These are phyloP conservation scores for Sminthopsis crassicaudata DNA, from an alignment of 2,113 vertebrate species.

Conservation along the genomic window DNA sequence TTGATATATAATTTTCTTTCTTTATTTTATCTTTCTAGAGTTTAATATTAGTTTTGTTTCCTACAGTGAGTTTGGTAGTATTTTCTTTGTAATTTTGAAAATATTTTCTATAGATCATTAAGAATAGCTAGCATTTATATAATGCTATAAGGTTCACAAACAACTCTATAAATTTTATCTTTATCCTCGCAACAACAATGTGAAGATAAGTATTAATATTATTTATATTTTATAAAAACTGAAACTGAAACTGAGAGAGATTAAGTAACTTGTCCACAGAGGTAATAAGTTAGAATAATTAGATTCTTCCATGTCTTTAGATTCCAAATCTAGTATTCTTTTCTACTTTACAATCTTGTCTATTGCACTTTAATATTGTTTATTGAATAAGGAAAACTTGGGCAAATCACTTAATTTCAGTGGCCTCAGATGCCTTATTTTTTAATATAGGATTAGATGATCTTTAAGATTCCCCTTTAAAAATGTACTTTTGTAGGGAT, in stretches of 20 bases:
- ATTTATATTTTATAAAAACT: background rate
- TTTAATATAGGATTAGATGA: background rate
- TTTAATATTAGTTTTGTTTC: background rate
- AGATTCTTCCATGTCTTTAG: background rate
- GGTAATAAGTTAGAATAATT: background rate
- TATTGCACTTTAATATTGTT: background rate
- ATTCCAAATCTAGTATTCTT: background rate
- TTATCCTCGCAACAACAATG: background rate
- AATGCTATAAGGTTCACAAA: background rate
- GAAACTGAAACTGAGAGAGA: background rate
- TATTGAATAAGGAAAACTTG: background rate
- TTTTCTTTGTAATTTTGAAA: background rate
- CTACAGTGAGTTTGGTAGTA: background rate
- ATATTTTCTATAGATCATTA: background rate
- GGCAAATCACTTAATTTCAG: background rate
- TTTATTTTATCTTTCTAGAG: background rate
- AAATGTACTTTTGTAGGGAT: background rate
- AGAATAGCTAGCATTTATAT: background rate
- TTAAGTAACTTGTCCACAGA: background rate
- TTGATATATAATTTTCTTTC: background rate
- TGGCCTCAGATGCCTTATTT: constrained; percentile 5
- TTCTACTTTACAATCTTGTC: background rate
- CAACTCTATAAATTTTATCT: background rate
- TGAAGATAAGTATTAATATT: background rate
- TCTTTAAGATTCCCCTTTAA: background rate